Base-by-base conservation (phyloP, 2,888 invertebrate species). In the Chirona hameri region DNA sequence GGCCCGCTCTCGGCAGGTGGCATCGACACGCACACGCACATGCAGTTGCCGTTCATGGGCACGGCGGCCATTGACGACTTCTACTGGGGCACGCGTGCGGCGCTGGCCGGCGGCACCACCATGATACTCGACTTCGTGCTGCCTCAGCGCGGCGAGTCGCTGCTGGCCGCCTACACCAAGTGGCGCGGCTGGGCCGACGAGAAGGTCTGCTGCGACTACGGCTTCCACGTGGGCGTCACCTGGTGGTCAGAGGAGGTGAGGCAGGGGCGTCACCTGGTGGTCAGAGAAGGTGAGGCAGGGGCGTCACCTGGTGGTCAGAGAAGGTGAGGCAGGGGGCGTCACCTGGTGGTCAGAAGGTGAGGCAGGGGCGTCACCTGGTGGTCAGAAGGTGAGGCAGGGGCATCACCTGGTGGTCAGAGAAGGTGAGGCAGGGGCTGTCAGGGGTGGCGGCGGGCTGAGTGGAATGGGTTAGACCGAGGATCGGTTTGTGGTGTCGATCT, bases 131-230 rank as follows among this genome's bases (percentile, higher is more conserved):
- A 85, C 82, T 85, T 85, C 83, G 84, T 84, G 27, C 52, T 85
- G 60, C 84, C 84, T 5, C 86, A 87, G 83, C 86, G 87, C 79
- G 87, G 94, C 1, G 95, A 96, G 87, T 95, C 95, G 0, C 90
- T 97, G 46, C 86, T 98, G 24, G 97, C 97, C 85, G 95, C 97
- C 0, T 99, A 96, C 89, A 93, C 94, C 86, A 93, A 93, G 87
- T 98, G 97, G 93, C 91, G 98, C 84, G 90, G 92, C 84, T 95
- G 93, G 90, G 99, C 99, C 10, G 98, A 99, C 88, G 93, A 92
- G 83, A 98, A 99, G 91, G 98, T 98, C 82, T 98, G 98, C 89
- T 99, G 99, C 88, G 99, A 99, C 90, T 99, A 98, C 89, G 94
- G 91, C 0, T 91, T 99, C 10, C 99, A 99, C 88, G 93, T 98